Conservation (phyloP, 2,113 vertebrate genomes). For the Alces alces region DNA sequence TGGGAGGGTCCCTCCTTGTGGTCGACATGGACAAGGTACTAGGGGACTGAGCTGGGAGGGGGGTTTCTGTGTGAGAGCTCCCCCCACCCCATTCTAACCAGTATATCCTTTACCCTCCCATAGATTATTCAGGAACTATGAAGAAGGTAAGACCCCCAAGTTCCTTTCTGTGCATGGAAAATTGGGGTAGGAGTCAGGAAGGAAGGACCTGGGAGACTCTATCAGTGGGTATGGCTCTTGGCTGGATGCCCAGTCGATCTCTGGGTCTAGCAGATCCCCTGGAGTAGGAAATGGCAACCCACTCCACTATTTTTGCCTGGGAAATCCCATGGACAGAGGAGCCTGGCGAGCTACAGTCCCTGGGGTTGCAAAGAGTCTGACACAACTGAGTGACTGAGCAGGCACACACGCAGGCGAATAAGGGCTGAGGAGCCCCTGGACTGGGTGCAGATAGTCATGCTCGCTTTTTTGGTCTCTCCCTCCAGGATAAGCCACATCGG, state of each 20-base stretch:
- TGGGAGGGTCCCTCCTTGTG: conserved; percentile 87
- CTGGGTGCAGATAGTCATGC: background rate
- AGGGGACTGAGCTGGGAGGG: background rate
- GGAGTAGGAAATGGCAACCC: background rate
- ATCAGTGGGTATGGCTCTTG: background rate
- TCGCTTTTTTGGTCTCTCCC: background rate
- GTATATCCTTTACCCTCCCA: background rate
- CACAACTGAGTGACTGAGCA: background rate
- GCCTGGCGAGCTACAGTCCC: background rate
- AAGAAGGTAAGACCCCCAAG: conserved; percentile 74
- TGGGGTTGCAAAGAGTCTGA: background rate
- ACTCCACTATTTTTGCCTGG: background rate
- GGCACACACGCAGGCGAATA: background rate
- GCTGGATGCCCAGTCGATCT: background rate
- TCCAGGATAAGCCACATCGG: conserved; percentile 69
- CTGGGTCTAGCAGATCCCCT: background rate
- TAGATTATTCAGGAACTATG: conserved; percentile 67
- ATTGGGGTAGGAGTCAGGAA: no score
- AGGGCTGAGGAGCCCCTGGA: background rate
- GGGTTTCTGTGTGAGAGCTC: background rate
- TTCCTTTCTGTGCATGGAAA: background rate
- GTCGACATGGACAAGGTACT: conserved; percentile 83
- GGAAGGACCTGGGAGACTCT: background rate
- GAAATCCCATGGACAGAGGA: background rate
- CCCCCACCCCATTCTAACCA: background rate